Percentiles rank a stretch among this genome's conserved stretches.
phyloP scores from a whole-genome alignment of 1,140 invertebrate genomes.

The Eciton burchellii region DNA sequence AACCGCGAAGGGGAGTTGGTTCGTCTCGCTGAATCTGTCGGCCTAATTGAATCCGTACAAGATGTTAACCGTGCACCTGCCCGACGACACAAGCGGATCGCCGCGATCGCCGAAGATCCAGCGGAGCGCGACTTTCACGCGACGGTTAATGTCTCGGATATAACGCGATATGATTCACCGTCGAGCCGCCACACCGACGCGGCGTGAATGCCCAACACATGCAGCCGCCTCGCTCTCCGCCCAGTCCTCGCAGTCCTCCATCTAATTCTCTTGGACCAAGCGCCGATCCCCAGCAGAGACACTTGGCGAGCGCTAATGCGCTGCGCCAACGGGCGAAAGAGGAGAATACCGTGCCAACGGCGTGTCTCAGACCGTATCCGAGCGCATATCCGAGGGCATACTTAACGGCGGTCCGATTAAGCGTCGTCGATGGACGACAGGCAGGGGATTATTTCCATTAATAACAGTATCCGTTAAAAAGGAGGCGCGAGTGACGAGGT shows the following conservation, averaged over 20 bases:
- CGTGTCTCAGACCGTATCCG: too few relatives aligned
- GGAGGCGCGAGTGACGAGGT: background rate
- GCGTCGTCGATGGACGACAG: background rate
- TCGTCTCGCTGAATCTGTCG: too few relatives aligned
- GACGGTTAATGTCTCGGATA: slow-evolving; percentile 22
- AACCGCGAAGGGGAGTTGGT: too few relatives aligned
- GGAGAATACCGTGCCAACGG: slow-evolving; percentile 23
- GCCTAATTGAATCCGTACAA: too few relatives aligned
- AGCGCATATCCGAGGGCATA: too few relatives aligned
- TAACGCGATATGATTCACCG: slow-evolving; percentile 21
- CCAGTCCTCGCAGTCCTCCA: slow-evolving; percentile 21
- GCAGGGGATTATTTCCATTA: slow-evolving; percentile 42
- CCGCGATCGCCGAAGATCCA: too few relatives aligned
- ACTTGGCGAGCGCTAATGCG: slow-evolving; percentile 41
- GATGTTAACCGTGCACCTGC: too few relatives aligned
- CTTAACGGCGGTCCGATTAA: slow-evolving; percentile 7
- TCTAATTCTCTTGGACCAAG: slow-evolving; percentile 53
- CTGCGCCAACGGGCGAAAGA: slow-evolving; percentile 36
- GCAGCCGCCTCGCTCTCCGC: background rate
- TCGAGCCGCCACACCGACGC: background rate
- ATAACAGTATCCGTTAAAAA: slow-evolving; percentile 37
- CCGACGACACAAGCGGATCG: too few relatives aligned
- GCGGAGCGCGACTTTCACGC: too few relatives aligned
- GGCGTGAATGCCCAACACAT: slow-evolving; percentile 50
- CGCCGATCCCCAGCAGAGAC: slow-evolving; percentile 46